Base-by-base conservation (phyloP, 1,140 invertebrate genomes). In the Euura lappo region DNA sequence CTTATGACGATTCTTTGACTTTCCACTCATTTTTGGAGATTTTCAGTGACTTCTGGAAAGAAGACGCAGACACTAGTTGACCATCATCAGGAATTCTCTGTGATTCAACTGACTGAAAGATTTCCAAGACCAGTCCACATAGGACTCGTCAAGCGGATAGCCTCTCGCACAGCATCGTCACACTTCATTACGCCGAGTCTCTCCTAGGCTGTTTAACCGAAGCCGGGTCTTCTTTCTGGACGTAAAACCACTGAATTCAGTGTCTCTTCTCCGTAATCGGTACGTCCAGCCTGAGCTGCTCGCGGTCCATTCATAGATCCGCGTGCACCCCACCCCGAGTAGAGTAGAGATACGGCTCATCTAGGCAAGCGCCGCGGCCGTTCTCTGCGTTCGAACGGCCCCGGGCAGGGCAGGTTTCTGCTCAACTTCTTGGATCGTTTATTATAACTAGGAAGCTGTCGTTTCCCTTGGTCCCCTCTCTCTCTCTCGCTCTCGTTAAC, bases 371-470 rank as follows among this genome's bases (percentile, higher is more conserved):
- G 28, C 28, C 28, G 28, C 28, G 28, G 10, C 51, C 13, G 8
- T 60, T n/a, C 51, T 60, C 51, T 28, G 51, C 51, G 8, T 60
- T 60, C 13, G 8, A 60, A 8, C 51, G 76, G 83, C 85, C 84
- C 77, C 76, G 81, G 84, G 84, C 84, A 81, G 80, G 82, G 83
- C 84, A 85, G 82, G 85, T 85, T 87, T 84, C 85, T 83, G 80
- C 79, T 72, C 74, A 68, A 77, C 78, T 78, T 86, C 84, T 85
- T 81, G 75, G 75, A 74, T 71, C 81, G 79, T 86, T 86, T 85
- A 85, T 86, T 86, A 85, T 84, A 84, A 85, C 85, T 86, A 85
- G 83, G 83, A 85, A 85, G 84, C 80, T 78, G 80, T 81, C 74
- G 78, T 77, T 74, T 74, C 78, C 75, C 77, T 76, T 74, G 81